Evolutionary conservation across 2,797 vertebrate genomes (phyloP).

Genomic region (Siniperca undulata): DNA sequence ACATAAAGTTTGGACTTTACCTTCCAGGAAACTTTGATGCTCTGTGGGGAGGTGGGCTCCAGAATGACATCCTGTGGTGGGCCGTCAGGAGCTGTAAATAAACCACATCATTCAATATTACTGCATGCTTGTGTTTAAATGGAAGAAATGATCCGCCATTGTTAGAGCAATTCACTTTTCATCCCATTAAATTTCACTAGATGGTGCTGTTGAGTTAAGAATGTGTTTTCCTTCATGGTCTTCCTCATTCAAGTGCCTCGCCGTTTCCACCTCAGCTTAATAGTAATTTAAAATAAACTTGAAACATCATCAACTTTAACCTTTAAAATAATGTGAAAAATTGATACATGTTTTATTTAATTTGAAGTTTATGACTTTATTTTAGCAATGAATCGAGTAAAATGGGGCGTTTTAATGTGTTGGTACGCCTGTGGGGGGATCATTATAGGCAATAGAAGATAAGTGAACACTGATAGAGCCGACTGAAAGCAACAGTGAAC

Average conservation of each 20-base stretch:
- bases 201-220: slow-evolving; percentile 66
- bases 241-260: slow-evolving; percentile 5
- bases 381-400: slow-evolving; percentile 59
- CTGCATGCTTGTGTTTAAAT: slow-evolving; percentile 6
- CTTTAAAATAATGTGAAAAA: slow-evolving; percentile 56
- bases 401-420: slow-evolving; percentile 61
- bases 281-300: slow-evolving; percentile 34
- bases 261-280: slow-evolving; percentile 46
- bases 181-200: slow-evolving; percentile 55
- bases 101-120: slow-evolving; percentile 51
- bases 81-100: slow-evolving; percentile 93
- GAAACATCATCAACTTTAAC: slow-evolving; percentile 56
- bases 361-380: slow-evolving; percentile 56
- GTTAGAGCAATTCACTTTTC: neutral
- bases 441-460: slow-evolving; percentile 61
- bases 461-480: slow-evolving; percentile 59
- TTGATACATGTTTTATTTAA: slow-evolving; percentile 51
- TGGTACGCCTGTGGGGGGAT: slow-evolving; percentile 49
- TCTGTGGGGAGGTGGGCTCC: slow-evolving; percentile 97
- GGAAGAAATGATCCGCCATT: slow-evolving; percentile 1
- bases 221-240: neutral
- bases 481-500: slow-evolving; percentile 56
- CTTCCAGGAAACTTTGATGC: slow-evolving; percentile 99
- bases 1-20: slow-evolving; percentile 77
- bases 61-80: slow-evolving; percentile 96